Evolutionary conservation across 1,140 invertebrate genomes (phyloP).

Genomic region (Berghia stephanieae): DNA sequence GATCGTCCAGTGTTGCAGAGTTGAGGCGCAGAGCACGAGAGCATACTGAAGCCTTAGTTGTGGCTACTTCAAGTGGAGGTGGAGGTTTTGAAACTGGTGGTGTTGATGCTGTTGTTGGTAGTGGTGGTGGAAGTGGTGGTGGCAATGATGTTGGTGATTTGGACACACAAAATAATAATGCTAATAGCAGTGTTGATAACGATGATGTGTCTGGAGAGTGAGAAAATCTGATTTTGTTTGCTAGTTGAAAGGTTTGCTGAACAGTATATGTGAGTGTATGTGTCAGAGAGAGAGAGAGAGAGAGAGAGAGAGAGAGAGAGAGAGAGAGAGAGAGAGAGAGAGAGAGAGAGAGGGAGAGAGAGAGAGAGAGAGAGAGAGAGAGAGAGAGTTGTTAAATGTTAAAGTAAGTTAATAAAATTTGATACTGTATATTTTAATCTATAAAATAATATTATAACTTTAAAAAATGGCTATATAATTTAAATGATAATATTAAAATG

Average conservation of each 20-base stretch:
- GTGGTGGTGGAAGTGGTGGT: not conserved
- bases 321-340: constrained; percentile 8
- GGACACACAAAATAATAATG: not conserved
- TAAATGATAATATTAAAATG: no score
- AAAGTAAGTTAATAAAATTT: no score
- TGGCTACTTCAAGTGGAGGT: constrained; percentile 16
- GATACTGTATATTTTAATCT: no score
- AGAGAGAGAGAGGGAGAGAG: not conserved
- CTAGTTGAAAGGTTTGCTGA: not conserved
- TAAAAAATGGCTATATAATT: no score
- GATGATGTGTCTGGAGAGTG: not conserved
- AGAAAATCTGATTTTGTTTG: constrained; percentile 6
- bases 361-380: not conserved
- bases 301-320: not conserved
- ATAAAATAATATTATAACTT: no score
- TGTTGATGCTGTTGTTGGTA: not conserved
- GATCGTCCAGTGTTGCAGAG: constrained; percentile 89
- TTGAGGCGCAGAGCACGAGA: constrained; percentile 89
- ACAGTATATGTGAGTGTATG: constrained; percentile 8
- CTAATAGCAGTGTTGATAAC: not conserved
- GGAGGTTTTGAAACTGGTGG: not conserved
- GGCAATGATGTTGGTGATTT: not conserved
- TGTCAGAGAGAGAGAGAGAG: constrained; percentile 8
- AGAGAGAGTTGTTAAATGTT: not conserved
- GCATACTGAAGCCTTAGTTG: constrained; percentile 71